Evolutionary conservation across 1,140 invertebrate species (phyloP).

Genomic region (Octopus bimaculoides): DNA sequence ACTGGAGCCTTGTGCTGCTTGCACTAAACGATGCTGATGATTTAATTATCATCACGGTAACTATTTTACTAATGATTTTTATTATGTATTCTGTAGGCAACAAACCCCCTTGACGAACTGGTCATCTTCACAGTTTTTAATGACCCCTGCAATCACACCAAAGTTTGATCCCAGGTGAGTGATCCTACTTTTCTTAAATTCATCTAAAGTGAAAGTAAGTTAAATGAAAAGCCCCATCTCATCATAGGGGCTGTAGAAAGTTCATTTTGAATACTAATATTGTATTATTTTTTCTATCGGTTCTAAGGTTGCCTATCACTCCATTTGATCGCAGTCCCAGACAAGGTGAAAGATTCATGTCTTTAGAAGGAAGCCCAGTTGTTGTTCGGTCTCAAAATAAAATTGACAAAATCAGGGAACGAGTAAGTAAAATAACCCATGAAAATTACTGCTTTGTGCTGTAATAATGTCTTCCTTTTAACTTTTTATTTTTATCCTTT

Average conservation of each 20-base stretch:
- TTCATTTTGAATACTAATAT: no score
- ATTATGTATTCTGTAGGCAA: neutral
- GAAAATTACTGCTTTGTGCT: neutral
- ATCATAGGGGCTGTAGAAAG: no score
- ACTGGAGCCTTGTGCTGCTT: no score
- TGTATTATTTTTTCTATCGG: neutral
- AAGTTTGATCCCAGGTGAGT: conserved; percentile 8
- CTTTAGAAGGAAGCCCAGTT: neutral
- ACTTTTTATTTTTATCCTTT: neutral
- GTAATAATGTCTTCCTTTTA: neutral
- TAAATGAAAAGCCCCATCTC: no score
- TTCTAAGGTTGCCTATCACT: neutral
- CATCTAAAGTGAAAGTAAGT: no score
- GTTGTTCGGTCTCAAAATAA: neutral
- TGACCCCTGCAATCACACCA: neutral
- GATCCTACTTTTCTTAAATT: neutral
- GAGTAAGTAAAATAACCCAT: neutral
- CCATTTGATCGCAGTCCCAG: conserved; percentile 1
- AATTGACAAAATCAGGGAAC: neutral
- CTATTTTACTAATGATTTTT: no score
- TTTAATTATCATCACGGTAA: no score
- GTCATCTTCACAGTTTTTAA: neutral
- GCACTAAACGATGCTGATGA: no score
- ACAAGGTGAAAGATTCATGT: conserved; percentile 7
- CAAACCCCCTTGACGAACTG: neutral